A percentile compares a stretch with the other conserved stretches of the same genome.
Evolutionary conservation across 2,113 vertebrate species (phyloP).

Genomic region (Carassius auratus): DNA sequence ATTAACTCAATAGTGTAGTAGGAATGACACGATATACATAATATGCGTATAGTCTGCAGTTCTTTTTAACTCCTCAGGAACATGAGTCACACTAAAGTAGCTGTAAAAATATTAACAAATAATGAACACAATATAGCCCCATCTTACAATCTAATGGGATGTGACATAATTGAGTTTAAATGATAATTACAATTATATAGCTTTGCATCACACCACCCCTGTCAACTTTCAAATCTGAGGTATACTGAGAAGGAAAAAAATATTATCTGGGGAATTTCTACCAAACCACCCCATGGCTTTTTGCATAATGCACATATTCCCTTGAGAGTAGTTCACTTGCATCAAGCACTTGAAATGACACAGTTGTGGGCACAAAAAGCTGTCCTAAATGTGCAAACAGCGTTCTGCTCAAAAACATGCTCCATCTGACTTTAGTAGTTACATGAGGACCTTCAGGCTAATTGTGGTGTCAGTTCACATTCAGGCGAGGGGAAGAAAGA

Average conservation of each 20-base stretch:
- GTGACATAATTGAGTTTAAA: slow-evolving; percentile 1
- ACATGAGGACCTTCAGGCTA: slow-evolving; percentile 26
- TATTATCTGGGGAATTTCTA: not conserved
- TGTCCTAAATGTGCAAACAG: slow-evolving; percentile 43
- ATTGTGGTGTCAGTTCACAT: slow-evolving; percentile 37
- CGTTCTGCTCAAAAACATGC: not conserved
- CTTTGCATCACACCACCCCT: not conserved
- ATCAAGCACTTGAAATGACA: slow-evolving; percentile 44
- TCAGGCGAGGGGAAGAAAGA: not conserved
- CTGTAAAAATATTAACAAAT: slow-evolving; percentile 14
- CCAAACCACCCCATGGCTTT: slow-evolving; percentile 21
- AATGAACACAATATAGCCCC: not conserved
- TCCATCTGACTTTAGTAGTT: not conserved
- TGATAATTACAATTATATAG: not conserved
- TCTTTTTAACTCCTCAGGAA: not conserved
- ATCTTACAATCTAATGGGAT: not conserved
- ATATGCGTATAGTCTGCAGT: not conserved
- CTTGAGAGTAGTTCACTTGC: slow-evolving; percentile 28
- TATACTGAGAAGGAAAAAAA: not conserved
- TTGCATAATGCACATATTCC: slow-evolving; percentile 29
- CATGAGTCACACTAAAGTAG: slow-evolving; percentile 1
- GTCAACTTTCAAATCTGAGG: not conserved
- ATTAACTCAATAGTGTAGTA: not conserved
- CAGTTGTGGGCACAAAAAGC: slow-evolving; percentile 31
- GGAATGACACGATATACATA: not conserved